Percentiles rank a stretch among this genome's conserved stretches.
Evolutionary conservation across 2,888 invertebrate genomes (phyloP).

Genomic region (Chorisops tibialis): DNA sequence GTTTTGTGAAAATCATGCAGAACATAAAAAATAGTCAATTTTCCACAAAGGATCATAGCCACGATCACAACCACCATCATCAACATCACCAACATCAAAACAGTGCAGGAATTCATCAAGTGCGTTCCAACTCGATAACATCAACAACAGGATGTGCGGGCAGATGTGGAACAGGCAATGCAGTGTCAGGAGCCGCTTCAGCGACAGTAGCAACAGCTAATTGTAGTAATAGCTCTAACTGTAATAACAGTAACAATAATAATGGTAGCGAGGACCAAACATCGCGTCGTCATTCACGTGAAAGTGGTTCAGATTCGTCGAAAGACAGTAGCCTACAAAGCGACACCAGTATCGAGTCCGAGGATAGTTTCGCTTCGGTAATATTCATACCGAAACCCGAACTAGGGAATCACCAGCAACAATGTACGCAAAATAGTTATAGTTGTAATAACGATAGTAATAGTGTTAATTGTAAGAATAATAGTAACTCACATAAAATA

Average conservation of each 20-base stretch:
- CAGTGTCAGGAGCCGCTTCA: background rate
- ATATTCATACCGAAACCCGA: conserved; percentile 86
- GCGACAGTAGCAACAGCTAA: conserved; percentile 31
- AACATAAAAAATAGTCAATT: conserved; percentile 62
- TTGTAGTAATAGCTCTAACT: conserved; percentile 33
- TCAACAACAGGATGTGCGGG: conserved; percentile 10
- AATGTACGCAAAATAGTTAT: conserved; percentile 26
- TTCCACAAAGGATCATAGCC: conserved; percentile 28
- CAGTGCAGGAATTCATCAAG: background rate
- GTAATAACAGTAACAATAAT: conserved; percentile 43
- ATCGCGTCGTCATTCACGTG: conserved; percentile 73
- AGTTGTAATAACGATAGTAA: conserved; percentile 33
- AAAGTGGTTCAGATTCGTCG: conserved; percentile 85
- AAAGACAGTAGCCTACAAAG: conserved; percentile 88
- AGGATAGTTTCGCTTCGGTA: conserved; percentile 90
- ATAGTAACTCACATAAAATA: conserved; percentile 46
- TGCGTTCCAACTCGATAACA: conserved; percentile 16
- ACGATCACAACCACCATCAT: conserved; percentile 31
- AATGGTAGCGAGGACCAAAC: conserved; percentile 52
- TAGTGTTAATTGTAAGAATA: conserved; percentile 29
- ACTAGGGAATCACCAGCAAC: conserved; percentile 37
- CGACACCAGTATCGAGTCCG: conserved; percentile 90
- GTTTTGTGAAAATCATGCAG: conserved; percentile 80
- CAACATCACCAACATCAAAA: conserved; percentile 31
- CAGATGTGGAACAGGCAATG: conserved; percentile 4